Conservation (phyloP, 2,797 vertebrate genomes). For the Pterois miles region DNA sequence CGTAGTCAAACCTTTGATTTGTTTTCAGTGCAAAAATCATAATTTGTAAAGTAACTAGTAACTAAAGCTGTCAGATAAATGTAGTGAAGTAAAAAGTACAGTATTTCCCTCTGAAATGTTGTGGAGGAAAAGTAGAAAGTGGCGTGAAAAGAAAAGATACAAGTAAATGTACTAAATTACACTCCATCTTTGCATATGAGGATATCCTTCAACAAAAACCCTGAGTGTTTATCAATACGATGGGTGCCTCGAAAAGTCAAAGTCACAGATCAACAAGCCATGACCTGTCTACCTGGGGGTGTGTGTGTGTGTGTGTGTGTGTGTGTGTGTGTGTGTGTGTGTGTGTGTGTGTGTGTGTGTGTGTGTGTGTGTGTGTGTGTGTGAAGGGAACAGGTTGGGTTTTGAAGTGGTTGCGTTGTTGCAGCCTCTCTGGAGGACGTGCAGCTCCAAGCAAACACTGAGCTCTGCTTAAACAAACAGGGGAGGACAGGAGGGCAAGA, state of each 20-base stretch:
- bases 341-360: conserved; percentile 35
- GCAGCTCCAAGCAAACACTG: conserved; percentile 85
- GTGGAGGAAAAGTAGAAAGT: no score
- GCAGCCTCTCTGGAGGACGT: conserved; percentile 71
- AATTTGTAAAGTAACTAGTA: no score
- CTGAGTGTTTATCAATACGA: conserved; percentile 29
- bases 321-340: conserved; percentile 23
- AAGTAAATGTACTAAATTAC: no score
- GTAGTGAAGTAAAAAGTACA: no score
- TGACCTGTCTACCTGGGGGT: conserved; percentile 58
- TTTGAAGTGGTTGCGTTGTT: conserved; percentile 69
- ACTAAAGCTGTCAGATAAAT: no score
- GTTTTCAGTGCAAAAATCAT: no score
- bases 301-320: conserved; percentile 35
- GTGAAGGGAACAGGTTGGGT: conserved; percentile 49
- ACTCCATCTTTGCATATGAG: no score
- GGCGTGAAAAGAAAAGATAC: no score
- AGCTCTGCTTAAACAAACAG: conserved; percentile 89
- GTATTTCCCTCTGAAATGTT: fast-evolving
- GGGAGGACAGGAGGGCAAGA: conserved; percentile 91
- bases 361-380: conserved; percentile 44
- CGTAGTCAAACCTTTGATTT: no score
- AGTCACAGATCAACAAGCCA: conserved; percentile 66
- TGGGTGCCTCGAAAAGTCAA: conserved; percentile 16
- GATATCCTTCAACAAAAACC: not conserved